Evolutionary conservation across 2,797 vertebrate genomes (phyloP).

Genomic region (Hoplostethus atlanticus): DNA sequence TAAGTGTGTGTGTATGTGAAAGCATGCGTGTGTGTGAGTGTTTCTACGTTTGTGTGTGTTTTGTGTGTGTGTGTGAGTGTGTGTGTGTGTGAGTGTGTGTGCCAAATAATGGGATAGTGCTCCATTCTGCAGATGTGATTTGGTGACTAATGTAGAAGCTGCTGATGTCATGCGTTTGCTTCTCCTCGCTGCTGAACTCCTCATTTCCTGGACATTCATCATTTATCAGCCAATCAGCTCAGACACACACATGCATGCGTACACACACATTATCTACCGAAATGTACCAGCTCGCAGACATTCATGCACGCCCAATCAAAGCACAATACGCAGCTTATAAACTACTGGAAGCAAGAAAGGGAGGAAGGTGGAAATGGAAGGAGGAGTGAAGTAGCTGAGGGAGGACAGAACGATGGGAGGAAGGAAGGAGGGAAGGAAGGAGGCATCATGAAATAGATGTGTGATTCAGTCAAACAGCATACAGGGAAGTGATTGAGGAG

Average conservation of each 20-base stretch:
- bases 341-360: neutral
- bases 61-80: conserved; percentile 26
- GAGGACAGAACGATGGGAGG: neutral
- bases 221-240: conserved; percentile 67
- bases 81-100: conserved; percentile 14
- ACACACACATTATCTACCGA: conserved; percentile 24
- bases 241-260: neutral
- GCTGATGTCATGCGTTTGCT: conserved; percentile 73
- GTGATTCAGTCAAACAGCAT: neutral
- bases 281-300: conserved; percentile 7
- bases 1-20: neutral
- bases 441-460: conserved; percentile 26
- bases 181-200: conserved; percentile 51
- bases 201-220: conserved; percentile 74
- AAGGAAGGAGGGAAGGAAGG: neutral
- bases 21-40: neutral
- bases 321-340: conserved; percentile 36
- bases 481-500: conserved; percentile 22
- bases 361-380: neutral
- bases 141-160: conserved; percentile 70
- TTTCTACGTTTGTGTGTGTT: neutral
- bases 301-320: neutral
- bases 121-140: conserved; percentile 59
- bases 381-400: neutral
- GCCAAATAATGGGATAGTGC: conserved; percentile 52